Evolutionary conservation across 92 coral and sea anemone species (phyloP).

Genomic region (Blastomussa wellsi): DNA sequence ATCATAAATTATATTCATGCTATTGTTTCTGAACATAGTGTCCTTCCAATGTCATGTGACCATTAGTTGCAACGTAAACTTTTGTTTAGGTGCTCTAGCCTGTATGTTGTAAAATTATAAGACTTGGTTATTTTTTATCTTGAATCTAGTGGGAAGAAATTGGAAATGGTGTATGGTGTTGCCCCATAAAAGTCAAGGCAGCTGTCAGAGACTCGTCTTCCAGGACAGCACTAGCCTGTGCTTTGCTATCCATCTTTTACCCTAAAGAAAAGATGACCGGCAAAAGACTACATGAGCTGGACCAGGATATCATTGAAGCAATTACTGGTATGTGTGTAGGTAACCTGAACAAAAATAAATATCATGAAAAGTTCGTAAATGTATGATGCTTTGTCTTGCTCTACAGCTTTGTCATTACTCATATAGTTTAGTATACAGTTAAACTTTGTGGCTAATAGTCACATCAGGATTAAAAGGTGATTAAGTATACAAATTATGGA

Average conservation of each 20-base stretch:
- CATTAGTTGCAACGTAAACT: neutral
- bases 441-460: conserved; percentile 7
- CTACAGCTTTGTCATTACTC: neutral
- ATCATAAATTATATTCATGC: no score
- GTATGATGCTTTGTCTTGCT: no score
- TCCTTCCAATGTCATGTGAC: no score
- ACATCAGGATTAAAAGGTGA: neutral
- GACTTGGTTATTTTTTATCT: neutral
- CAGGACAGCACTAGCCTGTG: conserved; percentile 41
- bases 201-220: conserved; percentile 30
- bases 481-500: no score
- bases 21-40: no score
- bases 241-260: conserved; percentile 30
- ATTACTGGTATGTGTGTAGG: conserved; percentile 29
- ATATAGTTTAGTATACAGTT: conserved; percentile 5
- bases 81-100: neutral
- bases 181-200: no score
- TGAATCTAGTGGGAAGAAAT: conserved; percentile 43
- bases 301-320: conserved; percentile 48
- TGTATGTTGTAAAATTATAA: neutral
- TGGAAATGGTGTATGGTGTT: conserved; percentile 37
- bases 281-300: conserved; percentile 37
- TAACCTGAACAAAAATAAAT: neutral
- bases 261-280: conserved; percentile 42
- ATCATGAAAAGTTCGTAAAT: neutral